Evolutionary conservation across 2,888 invertebrate genomes (phyloP).

Genomic region (Leptopilina myrica): DNA sequence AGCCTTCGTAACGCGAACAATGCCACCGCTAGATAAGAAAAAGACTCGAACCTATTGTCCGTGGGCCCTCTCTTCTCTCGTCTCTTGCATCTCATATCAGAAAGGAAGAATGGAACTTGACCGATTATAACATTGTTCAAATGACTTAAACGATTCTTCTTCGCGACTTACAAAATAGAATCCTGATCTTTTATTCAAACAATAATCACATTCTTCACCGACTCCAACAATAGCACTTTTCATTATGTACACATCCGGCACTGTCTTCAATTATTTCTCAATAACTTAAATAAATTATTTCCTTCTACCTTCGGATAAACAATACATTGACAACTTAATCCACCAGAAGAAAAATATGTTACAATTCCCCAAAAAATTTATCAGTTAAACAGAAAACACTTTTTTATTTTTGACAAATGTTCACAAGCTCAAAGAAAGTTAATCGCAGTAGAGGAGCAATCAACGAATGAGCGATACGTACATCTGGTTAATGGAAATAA

Average conservation of each 20-base stretch:
- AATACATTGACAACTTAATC: too few species aligned
- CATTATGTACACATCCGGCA: neutral
- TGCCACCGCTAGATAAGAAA: constrained; percentile 65
- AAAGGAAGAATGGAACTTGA: constrained; percentile 38
- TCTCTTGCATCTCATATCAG: constrained; percentile 44
- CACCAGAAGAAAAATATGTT: too few species aligned
- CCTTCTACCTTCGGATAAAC: too few species aligned
- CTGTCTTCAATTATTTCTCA: neutral
- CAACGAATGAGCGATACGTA: constrained; percentile 26
- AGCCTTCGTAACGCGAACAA: constrained; percentile 63
- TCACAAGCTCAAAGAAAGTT: neutral
- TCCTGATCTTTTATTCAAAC: constrained; percentile 11
- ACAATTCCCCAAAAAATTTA: too few species aligned
- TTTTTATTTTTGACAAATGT: too few species aligned
- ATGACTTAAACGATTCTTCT: constrained; percentile 29
- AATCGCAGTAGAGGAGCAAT: constrained; percentile 30
- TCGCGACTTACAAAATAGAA: constrained; percentile 6
- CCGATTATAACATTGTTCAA: constrained; percentile 34
- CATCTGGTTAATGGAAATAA: neutral
- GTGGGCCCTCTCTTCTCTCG: constrained; percentile 36
- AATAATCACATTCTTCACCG: neutral
- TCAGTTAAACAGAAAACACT: too few species aligned
- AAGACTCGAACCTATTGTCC: constrained; percentile 40
- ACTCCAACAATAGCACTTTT: too few species aligned
- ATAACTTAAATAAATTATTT: too few species aligned